Base-by-base conservation (phyloP, 2,888 invertebrate species). In the Lathronympha strigana region DNA sequence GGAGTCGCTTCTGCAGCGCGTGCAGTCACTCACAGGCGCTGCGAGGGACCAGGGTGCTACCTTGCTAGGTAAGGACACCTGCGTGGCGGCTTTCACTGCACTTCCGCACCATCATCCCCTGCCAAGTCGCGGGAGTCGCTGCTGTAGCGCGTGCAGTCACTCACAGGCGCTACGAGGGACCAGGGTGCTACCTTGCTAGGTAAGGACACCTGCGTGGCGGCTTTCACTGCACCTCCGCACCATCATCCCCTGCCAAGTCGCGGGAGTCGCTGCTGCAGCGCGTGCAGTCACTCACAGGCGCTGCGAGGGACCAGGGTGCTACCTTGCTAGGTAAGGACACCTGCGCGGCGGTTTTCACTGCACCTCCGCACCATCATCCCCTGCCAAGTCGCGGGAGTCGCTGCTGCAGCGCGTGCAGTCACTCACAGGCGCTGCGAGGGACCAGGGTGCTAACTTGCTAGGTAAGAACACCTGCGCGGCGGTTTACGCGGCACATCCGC, bases 51-150 rank as follows among this genome's bases (percentile, higher is more conserved):
- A 96, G 88, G 96, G 95, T 63, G 94, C 94, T 70, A 49, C 1
- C 15, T 49, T 28, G 13, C 87, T 95, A 79, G 95, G 96, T 94
- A 86, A 79, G 69, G 68, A 19, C 11, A 9, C 19, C 8, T 9
- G 15, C 38, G n/a, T 0, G 9, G 95, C 57, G 91, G 93, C 15
- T 0, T n/a, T n/a, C 95, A 96, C 67, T 98, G 98, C 15, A 98
- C 98, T 15, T 98, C 98, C 74, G 99, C 99, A 0, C 99, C 99
- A 3, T 98, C 98, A 58, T 98, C 98, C 66, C 99, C 99, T 13
- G 97, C 98, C 64, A 98, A 98, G 89, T 97, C 97, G 11, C 92
- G 97, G 53, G 97, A 97, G 85, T 97, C 97, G 55, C 93, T 98
- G 68, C 93, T 98, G 68, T 97, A 98, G 81, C 94, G 98, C 45